Evolutionary conservation across 2,888 invertebrate genomes (phyloP).

Genomic region (Rhagonycha lutea): DNA sequence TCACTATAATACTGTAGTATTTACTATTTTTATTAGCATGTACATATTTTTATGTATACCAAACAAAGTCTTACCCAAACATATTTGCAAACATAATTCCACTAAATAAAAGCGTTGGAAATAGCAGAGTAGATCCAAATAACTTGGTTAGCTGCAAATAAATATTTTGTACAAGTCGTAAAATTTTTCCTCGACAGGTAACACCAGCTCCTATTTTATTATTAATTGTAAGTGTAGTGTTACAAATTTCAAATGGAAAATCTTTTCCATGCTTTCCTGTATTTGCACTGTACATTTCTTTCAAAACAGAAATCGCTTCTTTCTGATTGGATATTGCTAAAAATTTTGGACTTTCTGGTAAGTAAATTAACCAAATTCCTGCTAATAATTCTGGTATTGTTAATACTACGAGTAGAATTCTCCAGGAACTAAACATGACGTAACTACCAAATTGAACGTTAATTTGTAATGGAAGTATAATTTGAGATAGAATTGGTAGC

Average conservation of each 20-base stretch:
- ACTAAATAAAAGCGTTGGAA: slow-evolving; percentile 61
- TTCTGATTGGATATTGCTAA: slow-evolving; percentile 64
- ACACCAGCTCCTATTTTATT: slow-evolving; percentile 36
- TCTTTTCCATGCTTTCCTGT: slow-evolving; percentile 54
- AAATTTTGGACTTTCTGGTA: slow-evolving; percentile 83
- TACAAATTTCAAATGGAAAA: slow-evolving; percentile 54
- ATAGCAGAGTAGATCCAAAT: slow-evolving; percentile 60
- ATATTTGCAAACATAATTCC: slow-evolving; percentile 69
- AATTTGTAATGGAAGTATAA: slow-evolving; percentile 42
- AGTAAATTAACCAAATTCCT: slow-evolving; percentile 60
- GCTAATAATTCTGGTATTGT: slow-evolving; percentile 67
- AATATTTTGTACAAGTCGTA: slow-evolving; percentile 58
- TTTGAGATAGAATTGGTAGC: slow-evolving; percentile 59
- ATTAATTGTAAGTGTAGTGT: slow-evolving; percentile 8
- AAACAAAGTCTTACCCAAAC: slow-evolving; percentile 61
- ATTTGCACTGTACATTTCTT: slow-evolving; percentile 64
- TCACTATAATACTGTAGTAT: too few species aligned
- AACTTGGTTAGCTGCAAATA: slow-evolving; percentile 62
- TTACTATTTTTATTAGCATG: too few species aligned
- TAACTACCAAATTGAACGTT: slow-evolving; percentile 38
- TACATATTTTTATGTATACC: slow-evolving; percentile 15
- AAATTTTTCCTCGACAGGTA: slow-evolving; percentile 37
- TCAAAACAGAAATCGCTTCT: slow-evolving; percentile 64
- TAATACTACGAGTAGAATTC: slow-evolving; percentile 69
- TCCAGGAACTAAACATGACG: slow-evolving; percentile 72